A percentile compares a stretch with the other conserved stretches of the same genome.
These are phyloP conservation scores for Chloropsis cyanopogon DNA, from an alignment of 2,113 vertebrate genomes.

Conservation along the genomic window DNA sequence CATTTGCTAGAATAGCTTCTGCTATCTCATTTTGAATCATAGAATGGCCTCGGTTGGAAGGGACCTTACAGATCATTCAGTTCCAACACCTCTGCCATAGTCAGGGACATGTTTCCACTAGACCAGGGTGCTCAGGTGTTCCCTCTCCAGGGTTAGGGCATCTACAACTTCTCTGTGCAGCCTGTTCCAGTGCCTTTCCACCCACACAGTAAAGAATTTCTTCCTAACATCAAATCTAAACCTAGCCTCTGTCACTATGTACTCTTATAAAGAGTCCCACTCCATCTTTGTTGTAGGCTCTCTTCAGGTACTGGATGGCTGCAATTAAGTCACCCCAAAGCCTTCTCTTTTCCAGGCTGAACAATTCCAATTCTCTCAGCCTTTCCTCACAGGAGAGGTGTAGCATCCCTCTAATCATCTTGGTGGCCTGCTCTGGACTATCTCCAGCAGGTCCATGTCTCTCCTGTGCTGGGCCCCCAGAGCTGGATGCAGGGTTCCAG, in stretches of 20 bases:
- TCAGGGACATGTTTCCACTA: not conserved
- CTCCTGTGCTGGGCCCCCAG: not conserved
- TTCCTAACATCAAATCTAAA: not conserved
- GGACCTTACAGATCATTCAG: not conserved
- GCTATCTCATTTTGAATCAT: not conserved
- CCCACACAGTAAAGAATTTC: not conserved
- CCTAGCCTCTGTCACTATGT: not conserved
- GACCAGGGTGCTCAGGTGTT: not conserved
- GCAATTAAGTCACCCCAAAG: not conserved
- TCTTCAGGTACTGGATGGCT: not conserved
- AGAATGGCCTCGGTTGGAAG: not conserved
- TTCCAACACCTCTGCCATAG: not conserved
- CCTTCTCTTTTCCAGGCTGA: not conserved
- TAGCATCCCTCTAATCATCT: accelerated
- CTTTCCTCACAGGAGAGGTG: not conserved
- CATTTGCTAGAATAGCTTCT: constrained; percentile 14
- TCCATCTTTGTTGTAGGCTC: not conserved
- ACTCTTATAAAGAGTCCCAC: not conserved
- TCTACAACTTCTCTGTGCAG: not conserved
- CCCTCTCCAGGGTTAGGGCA: not conserved
- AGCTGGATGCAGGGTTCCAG: not conserved
- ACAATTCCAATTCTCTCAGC: not conserved
- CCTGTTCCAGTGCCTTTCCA: not conserved
- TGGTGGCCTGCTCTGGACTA: not conserved
- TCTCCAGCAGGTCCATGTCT: not conserved